These are phyloP conservation scores for Bufo bufo DNA, from an alignment of 2,113 vertebrate genomes.

Conservation along the genomic window DNA sequence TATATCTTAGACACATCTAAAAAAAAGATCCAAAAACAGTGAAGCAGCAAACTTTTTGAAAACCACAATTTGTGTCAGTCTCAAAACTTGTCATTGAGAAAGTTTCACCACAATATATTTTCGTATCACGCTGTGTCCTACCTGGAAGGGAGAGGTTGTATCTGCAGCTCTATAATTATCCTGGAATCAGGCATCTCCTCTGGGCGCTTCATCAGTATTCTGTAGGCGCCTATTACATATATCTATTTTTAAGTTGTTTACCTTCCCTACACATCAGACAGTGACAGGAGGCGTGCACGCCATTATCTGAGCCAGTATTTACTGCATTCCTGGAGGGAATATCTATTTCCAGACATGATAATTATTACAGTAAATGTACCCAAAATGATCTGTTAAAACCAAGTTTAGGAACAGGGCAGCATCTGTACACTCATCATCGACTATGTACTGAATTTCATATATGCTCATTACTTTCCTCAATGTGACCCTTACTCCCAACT, in stretches of 20 bases:
- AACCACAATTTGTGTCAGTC: too few relatives aligned
- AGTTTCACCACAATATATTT: background rate
- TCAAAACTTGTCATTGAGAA: background rate
- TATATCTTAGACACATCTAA: too few relatives aligned
- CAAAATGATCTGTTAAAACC: background rate
- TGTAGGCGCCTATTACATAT: constrained; percentile 16
- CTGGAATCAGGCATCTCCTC: constrained; percentile 16
- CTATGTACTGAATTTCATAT: background rate
- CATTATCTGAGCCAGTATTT: background rate
- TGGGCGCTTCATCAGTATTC: background rate
- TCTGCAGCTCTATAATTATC: constrained; percentile 2
- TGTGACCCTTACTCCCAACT: too few relatives aligned
- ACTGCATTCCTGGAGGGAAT: background rate
- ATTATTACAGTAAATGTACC: constrained; percentile 5
- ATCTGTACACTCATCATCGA: background rate
- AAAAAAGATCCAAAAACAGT: too few relatives aligned
- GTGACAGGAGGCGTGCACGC: background rate
- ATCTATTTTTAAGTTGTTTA: constrained; percentile 16
- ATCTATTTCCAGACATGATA: constrained; percentile 1
- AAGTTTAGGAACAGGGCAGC: background rate
- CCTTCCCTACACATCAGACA: background rate
- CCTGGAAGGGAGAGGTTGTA: background rate
- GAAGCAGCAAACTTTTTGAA: too few relatives aligned
- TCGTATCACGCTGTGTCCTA: too few relatives aligned
- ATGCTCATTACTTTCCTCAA: too few relatives aligned